These are phyloP conservation scores for Craniophora ligustri DNA, from an alignment of 2,888 invertebrate species.

Conservation along the genomic window DNA sequence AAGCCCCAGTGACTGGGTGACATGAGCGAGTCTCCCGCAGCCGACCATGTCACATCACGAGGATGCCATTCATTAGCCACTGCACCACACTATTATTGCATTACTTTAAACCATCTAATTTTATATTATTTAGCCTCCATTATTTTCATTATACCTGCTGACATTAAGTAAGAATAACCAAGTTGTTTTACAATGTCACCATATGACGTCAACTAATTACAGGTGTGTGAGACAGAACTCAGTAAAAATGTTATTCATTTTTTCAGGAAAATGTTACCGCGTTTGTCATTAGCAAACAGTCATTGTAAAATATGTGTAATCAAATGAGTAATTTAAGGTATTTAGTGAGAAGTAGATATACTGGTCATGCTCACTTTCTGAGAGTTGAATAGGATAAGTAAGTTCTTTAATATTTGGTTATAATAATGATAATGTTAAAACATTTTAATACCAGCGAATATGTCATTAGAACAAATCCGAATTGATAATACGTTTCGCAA, in stretches of 20 bases:
- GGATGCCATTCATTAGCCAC: constrained; percentile 72
- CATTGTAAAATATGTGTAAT: constrained; percentile 52
- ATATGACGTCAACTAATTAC: constrained; percentile 80
- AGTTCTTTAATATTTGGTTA: not conserved
- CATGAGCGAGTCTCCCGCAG: constrained; percentile 38
- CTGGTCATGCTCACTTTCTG: constrained; percentile 3
- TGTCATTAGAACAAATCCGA: too few species aligned
- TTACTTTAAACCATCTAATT: constrained; percentile 85
- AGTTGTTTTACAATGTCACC: constrained; percentile 83
- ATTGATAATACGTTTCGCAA: too few species aligned
- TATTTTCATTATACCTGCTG: constrained; percentile 86
- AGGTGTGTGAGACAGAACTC: constrained; percentile 69
- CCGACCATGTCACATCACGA: constrained; percentile 64
- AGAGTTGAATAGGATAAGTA: not conserved
- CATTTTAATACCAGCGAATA: too few species aligned
- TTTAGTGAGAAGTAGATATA: constrained; percentile 25
- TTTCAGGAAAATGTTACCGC: constrained; percentile 74
- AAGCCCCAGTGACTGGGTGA: constrained; percentile 49
- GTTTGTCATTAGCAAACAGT: constrained; percentile 59
- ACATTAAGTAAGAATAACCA: constrained; percentile 79
- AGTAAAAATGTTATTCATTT: constrained; percentile 61
- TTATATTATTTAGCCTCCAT: constrained; percentile 84
- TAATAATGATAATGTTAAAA: too few species aligned
- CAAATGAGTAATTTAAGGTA: constrained; percentile 46
- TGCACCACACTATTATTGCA: constrained; percentile 78